Evolutionary conservation across 2,113 vertebrate species (phyloP).

Genomic region (Corapipo altera): DNA sequence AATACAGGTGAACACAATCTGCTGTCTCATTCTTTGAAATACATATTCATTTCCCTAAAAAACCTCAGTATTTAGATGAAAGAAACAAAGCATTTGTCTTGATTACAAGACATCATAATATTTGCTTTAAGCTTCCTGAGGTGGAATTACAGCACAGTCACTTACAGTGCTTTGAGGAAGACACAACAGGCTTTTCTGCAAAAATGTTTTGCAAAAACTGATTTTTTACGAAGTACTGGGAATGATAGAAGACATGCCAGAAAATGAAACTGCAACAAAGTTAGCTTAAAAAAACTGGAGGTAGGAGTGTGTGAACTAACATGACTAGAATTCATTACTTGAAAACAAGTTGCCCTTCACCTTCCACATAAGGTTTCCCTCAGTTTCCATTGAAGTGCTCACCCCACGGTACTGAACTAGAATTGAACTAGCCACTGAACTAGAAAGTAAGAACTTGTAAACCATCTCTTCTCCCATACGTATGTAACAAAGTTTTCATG

Average conservation of each 20-base stretch:
- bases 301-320: background rate
- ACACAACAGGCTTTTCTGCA: background rate
- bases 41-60: background rate
- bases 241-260: background rate
- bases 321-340: background rate
- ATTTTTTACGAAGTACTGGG: background rate
- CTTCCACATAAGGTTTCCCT: background rate
- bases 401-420: background rate
- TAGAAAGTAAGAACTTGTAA: background rate
- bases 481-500: background rate
- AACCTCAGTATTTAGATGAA: background rate
- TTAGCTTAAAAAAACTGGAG: background rate
- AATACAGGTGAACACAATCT: background rate
- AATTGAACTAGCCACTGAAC: background rate
- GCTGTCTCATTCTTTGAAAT: conserved; percentile 37
- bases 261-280: background rate
- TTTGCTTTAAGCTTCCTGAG: conserved; percentile 23
- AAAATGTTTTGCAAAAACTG: background rate
- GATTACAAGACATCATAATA: conserved; percentile 12
- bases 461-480: background rate
- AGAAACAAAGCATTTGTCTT: conserved; percentile 28
- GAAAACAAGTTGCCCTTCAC: background rate
- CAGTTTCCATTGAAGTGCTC: background rate
- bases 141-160: background rate
- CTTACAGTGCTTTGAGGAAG: background rate